Conservation (phyloP, 2,113 vertebrate genomes). For the Pygoscelis antarcticus region DNA sequence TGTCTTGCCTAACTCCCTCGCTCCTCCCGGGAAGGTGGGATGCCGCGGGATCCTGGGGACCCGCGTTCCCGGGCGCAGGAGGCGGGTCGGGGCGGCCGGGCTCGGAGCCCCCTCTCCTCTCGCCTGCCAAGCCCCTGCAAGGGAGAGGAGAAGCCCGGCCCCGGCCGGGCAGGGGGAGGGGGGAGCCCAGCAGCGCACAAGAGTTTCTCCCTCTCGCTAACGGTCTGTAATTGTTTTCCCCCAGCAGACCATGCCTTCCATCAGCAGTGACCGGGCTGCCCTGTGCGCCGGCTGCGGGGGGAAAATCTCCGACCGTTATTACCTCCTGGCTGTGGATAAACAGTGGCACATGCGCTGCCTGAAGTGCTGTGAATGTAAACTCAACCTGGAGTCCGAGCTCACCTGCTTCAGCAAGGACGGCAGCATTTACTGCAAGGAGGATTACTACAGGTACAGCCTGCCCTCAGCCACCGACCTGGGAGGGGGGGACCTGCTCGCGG, state of each 20-base stretch:
- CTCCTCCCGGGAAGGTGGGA: neutral
- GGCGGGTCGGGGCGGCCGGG: neutral
- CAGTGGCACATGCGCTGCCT: constrained; percentile 99
- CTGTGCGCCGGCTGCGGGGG: constrained; percentile 97
- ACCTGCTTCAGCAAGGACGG: constrained; percentile 99
- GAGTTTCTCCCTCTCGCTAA: constrained; percentile 36
- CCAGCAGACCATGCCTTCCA: constrained; percentile 89
- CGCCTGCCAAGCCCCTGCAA: neutral
- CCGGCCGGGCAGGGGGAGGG: neutral
- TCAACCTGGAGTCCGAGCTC: constrained; percentile 97
- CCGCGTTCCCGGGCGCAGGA: neutral
- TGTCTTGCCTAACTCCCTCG: neutral
- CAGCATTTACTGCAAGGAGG: constrained; percentile 99
- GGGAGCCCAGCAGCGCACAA: neutral
- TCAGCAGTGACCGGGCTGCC: constrained; percentile 90
- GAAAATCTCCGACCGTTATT: constrained; percentile 97
- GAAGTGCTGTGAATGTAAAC: constrained; percentile 97
- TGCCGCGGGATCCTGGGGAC: neutral
- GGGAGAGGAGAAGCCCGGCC: neutral
- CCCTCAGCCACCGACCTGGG: neutral
- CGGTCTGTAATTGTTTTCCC: constrained; percentile 57
- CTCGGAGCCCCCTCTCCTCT: neutral
- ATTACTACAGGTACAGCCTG: constrained; percentile 91
- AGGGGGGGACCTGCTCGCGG: neutral
- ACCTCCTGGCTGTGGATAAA: constrained; percentile 97